Base-by-base conservation (phyloP, 1,140 invertebrate species). In the Listronotus oregonensis region DNA sequence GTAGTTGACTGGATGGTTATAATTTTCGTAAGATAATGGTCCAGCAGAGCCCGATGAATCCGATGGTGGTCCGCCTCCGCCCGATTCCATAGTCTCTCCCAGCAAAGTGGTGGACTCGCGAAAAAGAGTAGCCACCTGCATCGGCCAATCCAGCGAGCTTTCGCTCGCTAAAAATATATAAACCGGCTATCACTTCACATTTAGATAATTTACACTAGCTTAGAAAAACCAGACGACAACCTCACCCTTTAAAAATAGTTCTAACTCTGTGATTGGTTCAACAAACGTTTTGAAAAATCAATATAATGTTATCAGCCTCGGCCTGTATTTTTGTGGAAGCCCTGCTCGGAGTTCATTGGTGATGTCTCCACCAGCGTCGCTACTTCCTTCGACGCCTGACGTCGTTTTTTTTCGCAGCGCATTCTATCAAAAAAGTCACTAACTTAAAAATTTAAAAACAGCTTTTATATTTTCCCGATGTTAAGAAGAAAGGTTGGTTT, bases 81-180 rank as follows among this genome's bases (percentile, higher is more conserved):
- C 74, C 72, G 80, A 82, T 76, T 86, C 81, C 75, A 81, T 87
- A 54, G 82, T 83, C 69, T 86, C 87, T 72, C 86, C 86, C 68
- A 88, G 80, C 74, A 88, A 81, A 73, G 85, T 86, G 73, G 86
- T 84, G 74, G 85, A 86, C 80, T 88, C 87, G 67, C 86, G 82
- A 77, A 88, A 88, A 74, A 88, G 75, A 78, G 85, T 88, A 73
- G 87, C 87, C 75, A 88, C 86, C 82, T 88, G 87, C 87, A 88
- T 88, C 74, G 64, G 70, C 65, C 66, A 58, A 64, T 68, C 66
- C 62, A 67, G 57, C 74, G 74, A 73, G 75, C 75, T 75, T 58
- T 67, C 66, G 71, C 63, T 63, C 71, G 70, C 69, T 56, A 67
- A 70, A 71, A 70, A 69, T 70, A 55, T 64, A 58, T 55, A 69